Evolutionary conservation across 2,113 vertebrate genomes (phyloP), one percentile per base, ranked within the genome.

Genomic region (Oryzias woworae): DNA sequence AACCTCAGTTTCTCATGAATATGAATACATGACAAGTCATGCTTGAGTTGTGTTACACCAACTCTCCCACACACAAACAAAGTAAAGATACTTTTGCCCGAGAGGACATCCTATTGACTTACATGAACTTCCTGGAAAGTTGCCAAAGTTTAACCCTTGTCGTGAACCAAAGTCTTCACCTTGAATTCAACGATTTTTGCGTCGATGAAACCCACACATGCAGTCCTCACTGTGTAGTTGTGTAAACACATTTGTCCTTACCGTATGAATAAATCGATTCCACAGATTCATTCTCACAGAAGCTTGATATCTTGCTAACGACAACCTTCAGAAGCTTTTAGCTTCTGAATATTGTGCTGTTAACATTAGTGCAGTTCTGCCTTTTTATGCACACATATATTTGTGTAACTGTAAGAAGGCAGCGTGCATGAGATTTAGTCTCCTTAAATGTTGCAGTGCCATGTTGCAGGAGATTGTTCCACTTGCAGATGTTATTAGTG

Each of bases 231-330:
- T 13, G 22, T 36, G 42, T 45, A 23, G 54, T n/a, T 52, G 23
- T 44, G 26, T 48, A 53, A 28, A 63, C 49, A 17, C 1, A 45
- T 61, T 61, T 57, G 58, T 67, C 61, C 48, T 56, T 41, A 52
- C 47, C 26, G 42, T 41, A 54, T 56, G 24, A 61, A 47, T 7
- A 56, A 54, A 60, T 50, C 46, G 46, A 43, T 7, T 53, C 23
- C 6, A 57, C 48, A 62, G 24, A 58, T 43, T 22, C 41, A 28
- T 44, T 51, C 45, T 51, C 53, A 69, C 14, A 17, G 23, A 14
- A n/a, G 20, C 58, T 55, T 81, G 73, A 80, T 67, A 51, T 3
- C 76, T 88, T 89, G 88, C 65, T 78, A 88, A 87, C 85, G 31
- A 67, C 83, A 83, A 88, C 86, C 81, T 88, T 88, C 77, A 69